Percentiles rank a stretch among this genome's conserved stretches.
phyloP scores from a whole-genome alignment of 2,797 vertebrate species.

The Somateria mollissima region DNA sequence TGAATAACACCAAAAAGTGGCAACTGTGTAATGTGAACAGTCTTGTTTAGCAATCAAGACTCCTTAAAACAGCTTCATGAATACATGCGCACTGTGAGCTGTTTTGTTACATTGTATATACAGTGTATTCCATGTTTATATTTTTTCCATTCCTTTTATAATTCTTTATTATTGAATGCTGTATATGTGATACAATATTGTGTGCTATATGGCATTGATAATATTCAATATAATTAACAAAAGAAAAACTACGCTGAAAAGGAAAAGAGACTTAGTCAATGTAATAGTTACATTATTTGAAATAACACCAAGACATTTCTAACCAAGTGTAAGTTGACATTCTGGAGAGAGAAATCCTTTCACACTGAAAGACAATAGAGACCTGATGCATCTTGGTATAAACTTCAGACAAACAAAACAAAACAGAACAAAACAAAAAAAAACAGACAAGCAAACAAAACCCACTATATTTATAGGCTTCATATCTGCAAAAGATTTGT shows the following conservation, averaged over 20 bases:
- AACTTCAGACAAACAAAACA: neutral
- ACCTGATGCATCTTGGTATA: neutral
- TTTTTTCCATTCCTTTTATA: neutral
- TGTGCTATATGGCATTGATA: neutral
- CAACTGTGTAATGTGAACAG: neutral
- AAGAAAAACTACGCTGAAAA: neutral
- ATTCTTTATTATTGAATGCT: neutral
- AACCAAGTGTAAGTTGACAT: neutral
- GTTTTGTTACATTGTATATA: neutral
- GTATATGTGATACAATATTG: neutral
- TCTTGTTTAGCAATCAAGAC: neutral
- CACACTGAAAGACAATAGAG: neutral
- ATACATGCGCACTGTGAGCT: neutral
- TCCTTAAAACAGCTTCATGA: neutral
- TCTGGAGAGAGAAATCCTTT: neutral
- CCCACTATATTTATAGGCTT: neutral
- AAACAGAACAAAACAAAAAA: no score
- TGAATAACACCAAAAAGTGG: neutral
- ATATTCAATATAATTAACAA: neutral
- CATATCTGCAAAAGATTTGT: neutral
- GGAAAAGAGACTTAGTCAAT: neutral
- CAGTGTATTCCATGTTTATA: accelerated
- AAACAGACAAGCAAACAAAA: no score
- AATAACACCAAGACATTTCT: neutral
- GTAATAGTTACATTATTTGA: neutral